Conservation (phyloP, 2,113 vertebrate species). For the Daubentonia madagascariensis region DNA sequence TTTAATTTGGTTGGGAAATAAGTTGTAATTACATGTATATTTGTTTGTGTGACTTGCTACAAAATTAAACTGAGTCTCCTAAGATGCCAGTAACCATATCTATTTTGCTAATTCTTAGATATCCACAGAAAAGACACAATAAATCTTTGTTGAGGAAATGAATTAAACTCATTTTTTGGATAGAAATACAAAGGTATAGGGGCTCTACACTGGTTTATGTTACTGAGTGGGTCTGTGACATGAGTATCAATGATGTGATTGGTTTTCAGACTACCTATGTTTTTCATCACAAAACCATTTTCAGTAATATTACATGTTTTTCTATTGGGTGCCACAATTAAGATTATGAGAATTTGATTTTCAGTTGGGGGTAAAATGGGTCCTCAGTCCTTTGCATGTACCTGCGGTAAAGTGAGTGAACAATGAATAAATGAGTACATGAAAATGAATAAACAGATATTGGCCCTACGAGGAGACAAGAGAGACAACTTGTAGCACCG, state of each 20-base stretch:
- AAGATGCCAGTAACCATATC: background rate
- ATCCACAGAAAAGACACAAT: background rate
- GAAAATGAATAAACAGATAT: slow-evolving; percentile 4
- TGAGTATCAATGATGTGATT: background rate
- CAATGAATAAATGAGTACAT: background rate
- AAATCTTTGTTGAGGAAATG: background rate
- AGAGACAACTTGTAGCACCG: background rate
- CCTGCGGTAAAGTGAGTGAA: background rate
- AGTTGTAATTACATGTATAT: background rate
- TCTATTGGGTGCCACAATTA: background rate
- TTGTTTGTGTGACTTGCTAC: background rate
- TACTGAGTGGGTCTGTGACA: background rate
- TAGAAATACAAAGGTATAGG: background rate
- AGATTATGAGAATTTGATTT: slow-evolving; percentile 33
- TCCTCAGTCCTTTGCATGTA: background rate
- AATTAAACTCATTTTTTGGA: background rate
- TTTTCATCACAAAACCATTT: slow-evolving; percentile 19
- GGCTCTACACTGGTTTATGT: background rate
- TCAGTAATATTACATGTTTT: background rate
- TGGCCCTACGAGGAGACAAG: background rate
- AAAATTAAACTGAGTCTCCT: background rate
- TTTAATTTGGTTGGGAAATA: slow-evolving; percentile 17
- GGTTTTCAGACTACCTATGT: background rate
- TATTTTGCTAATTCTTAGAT: background rate
- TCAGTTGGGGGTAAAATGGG: background rate